A percentile compares a stretch with the other conserved stretches of the same genome.
Conservation (phyloP, 2,888 invertebrate species). For the Caenorhabditis doughertyi region DNA sequence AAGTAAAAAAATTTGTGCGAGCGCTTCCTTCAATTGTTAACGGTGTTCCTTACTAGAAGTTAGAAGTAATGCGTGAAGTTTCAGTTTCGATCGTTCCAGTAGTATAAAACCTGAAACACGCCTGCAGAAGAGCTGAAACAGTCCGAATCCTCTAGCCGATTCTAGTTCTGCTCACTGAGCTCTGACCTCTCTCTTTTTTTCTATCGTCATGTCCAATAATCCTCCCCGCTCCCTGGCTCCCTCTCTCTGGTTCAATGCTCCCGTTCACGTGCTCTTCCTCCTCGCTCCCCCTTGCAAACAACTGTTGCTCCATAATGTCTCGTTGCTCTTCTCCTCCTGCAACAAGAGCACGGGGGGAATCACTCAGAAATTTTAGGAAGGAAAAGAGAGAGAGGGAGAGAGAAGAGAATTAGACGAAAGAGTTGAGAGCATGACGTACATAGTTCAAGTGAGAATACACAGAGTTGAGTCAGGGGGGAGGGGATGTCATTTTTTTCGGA, state of each 20-base stretch:
- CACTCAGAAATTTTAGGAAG: background rate
- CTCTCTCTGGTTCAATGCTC: constrained; percentile 4
- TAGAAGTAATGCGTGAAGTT: too few species aligned
- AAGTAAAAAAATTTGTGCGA: too few species aligned
- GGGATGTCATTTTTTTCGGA: background rate
- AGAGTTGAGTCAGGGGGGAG: background rate
- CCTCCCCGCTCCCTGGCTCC: background rate
- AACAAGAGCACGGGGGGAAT: constrained; percentile 2
- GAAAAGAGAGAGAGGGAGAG: background rate
- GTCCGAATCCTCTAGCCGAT: too few species aligned
- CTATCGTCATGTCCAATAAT: background rate
- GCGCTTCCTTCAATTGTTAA: too few species aligned
- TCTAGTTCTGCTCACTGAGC: constrained; percentile 6
- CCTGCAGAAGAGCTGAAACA: too few species aligned
- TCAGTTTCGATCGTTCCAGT: too few species aligned
- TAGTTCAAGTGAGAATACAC: constrained; percentile 10
- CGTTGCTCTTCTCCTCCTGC: constrained; percentile 5
- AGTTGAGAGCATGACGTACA: constrained; percentile 15
- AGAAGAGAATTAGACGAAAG: constrained; percentile 26
- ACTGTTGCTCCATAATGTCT: constrained; percentile 25
- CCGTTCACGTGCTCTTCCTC: constrained; percentile 16
- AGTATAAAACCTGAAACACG: too few species aligned
- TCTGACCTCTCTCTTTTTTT: background rate
- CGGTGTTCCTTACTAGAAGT: too few species aligned
- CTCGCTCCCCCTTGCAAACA: background rate